Evolutionary conservation across 2,113 vertebrate species (phyloP), one percentile per base, ranked within the genome.

Genomic region (Dicentrarchus labrax): DNA sequence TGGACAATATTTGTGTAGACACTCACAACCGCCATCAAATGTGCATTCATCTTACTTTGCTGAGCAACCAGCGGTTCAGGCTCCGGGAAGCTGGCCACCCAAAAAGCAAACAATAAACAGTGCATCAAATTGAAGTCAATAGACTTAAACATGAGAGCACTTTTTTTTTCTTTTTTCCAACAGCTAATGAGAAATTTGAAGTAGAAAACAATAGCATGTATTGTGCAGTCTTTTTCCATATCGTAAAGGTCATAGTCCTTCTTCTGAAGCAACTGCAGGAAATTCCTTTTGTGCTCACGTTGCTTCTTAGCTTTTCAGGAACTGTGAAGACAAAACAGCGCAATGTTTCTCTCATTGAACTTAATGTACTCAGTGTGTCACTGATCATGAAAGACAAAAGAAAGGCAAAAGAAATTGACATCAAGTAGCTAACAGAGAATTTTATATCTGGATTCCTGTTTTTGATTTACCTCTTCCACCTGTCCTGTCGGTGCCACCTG

Each of bases 291-390:
- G 72, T 84, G 74, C 76, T 88, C 43, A 24, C 8, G 9, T 71
- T 56, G 72, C 61, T 83, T 95, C 95, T 98, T 96, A 97, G 94
- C 96, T 98, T 94, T 97, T 96, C 88, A 96, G 96, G 92, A 97
- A 95, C 98, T 98, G 96, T 59, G 88, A 92, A 93, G 92, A 89
- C 62, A 94, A 66, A 72, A 48, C 2, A 72, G 13, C 7, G 17
- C 51, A 45, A 72, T 6, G 8, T 67, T 70, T 54, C 2, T 51
- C 1, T n/a, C 36, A 2, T 56, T 53, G 8, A 5, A n/a, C 1
- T 19, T 24, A 67, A 60, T 24, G 6, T 4, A 51, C 3, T 48
- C 36, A 2, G 56, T 17, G 54, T 22, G 13, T 41, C 22, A 76
- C 13, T 15, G 39, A 41, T 3, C 11, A 65, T 22, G 45, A 43